Evolutionary conservation across 1,140 invertebrate genomes (phyloP).

Genomic region (Sinella curviseta): DNA sequence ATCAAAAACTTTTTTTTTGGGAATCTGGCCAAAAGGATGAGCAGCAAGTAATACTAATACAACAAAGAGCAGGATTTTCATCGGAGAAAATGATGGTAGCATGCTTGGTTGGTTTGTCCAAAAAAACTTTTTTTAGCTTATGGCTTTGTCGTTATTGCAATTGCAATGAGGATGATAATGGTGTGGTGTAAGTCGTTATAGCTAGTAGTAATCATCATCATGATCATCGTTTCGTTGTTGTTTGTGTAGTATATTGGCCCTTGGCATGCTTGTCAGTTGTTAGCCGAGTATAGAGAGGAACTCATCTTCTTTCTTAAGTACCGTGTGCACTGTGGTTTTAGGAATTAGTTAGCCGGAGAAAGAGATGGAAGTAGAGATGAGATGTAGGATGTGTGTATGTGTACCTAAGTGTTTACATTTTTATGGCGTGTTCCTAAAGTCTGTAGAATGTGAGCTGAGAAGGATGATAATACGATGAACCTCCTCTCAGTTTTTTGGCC

Average conservation of each 20-base stretch:
- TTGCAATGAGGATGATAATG: background rate
- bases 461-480: too few relatives aligned
- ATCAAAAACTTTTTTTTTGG: background rate
- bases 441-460: too few relatives aligned
- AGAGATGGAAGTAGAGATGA: background rate
- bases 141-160: background rate
- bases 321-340: too few relatives aligned
- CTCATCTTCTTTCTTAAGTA: too few relatives aligned
- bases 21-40: background rate
- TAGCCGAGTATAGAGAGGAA: too few relatives aligned
- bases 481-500: too few relatives aligned
- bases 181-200: background rate
- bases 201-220: background rate
- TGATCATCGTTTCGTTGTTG: background rate
- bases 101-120: too few relatives aligned
- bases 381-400: background rate
- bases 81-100: background rate
- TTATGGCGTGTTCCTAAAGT: background rate
- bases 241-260: background rate
- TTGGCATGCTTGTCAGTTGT: background rate
- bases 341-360: too few relatives aligned
- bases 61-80: background rate
- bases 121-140: background rate
- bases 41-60: background rate
- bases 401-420: constrained; percentile 12